Evolutionary conservation across 2,113 vertebrate species (phyloP), one percentile per base, ranked within the genome.

Genomic region (Rhinopithecus roxellana): DNA sequence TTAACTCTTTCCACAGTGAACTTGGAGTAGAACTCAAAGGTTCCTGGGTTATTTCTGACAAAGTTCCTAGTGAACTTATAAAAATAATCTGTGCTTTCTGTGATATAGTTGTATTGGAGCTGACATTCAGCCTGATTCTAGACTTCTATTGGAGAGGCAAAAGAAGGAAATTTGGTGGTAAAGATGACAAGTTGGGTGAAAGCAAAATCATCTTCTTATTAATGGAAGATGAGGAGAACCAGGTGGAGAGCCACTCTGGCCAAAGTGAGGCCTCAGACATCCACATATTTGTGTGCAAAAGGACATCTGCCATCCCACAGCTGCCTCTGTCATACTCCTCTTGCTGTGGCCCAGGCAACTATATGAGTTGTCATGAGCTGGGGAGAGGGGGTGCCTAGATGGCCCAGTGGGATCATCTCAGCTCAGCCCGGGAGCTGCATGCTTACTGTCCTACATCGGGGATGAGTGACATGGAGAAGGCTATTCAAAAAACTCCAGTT

Each of bases 41-140:
- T 57, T 96, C 79, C 85, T 96, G 4, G 59, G 52, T 88, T 86
- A 94, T 55, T 40, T 93, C 50, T 43, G 6, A 82, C 78, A 93
- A 91, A 85, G 22, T 8, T 74, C 59, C 35, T 52, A 43, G 43
- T 14, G 3, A 35, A 30, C 25, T 92, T 86, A 0, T 64, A 48
- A 78, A 95, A 94, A 70, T 69, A 67, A 59, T 50, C 52, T 95
- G 11, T 70, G 57, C 48, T 89, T 91, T 86, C 61, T 64, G 2
- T 10, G 20, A 35, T 45, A 75, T 12, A 75, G 25, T 72, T 74
- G 55, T 25, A 11, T 35, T 78, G 90, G 50, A 70, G 35, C 10
- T 32, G 35, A 48, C 32, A 43, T 88, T 35, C 25, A 89, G 40
- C 40, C 40, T 86, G 70, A 75, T 61, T 93, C 80, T 89, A 80